Evolutionary conservation across 2,888 invertebrate genomes (phyloP).

Genomic region (Dolichopus griseipennis): DNA sequence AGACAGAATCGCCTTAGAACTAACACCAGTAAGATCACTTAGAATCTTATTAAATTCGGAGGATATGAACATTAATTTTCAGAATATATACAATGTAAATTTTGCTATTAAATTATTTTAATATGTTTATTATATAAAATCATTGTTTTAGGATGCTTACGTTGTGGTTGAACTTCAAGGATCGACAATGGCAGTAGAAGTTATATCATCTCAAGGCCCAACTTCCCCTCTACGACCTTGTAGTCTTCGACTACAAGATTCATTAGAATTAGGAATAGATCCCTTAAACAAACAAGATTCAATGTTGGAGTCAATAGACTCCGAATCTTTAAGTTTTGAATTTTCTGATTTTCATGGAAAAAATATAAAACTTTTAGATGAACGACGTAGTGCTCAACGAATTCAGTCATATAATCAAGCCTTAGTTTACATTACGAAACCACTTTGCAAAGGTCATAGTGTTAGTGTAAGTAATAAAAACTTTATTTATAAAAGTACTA

Average conservation of each 20-base stretch:
- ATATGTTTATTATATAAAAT: slow-evolving; percentile 7
- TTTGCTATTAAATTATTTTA: neutral
- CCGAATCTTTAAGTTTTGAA: slow-evolving; percentile 51
- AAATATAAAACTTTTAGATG: slow-evolving; percentile 62
- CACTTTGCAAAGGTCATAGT: slow-evolving; percentile 56
- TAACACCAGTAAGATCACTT: slow-evolving; percentile 59
- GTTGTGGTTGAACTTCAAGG: slow-evolving; percentile 78
- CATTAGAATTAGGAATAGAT: slow-evolving; percentile 52
- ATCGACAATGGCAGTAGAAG: slow-evolving; percentile 64
- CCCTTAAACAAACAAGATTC: slow-evolving; percentile 45
- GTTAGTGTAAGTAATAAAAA: slow-evolving; percentile 51
- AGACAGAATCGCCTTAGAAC: slow-evolving; percentile 67
- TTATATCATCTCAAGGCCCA: slow-evolving; percentile 56
- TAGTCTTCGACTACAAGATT: slow-evolving; percentile 50
- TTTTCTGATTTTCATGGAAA: slow-evolving; percentile 77
- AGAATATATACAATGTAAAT: slow-evolving; percentile 67
- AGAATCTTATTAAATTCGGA: slow-evolving; percentile 74
- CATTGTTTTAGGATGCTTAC: slow-evolving; percentile 57
- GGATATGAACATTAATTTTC: slow-evolving; percentile 65
- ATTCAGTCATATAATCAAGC: slow-evolving; percentile 79
- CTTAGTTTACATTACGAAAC: slow-evolving; percentile 58
- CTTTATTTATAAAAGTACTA: neutral
- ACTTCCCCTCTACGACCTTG: slow-evolving; percentile 44
- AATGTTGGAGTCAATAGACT: slow-evolving; percentile 43
- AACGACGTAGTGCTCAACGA: slow-evolving; percentile 60